A percentile compares a stretch with the other conserved stretches of the same genome.
These are phyloP conservation scores for Perdix hodgsoniae DNA, from an alignment of 2,797 vertebrate genomes.

Conservation along the genomic window DNA sequence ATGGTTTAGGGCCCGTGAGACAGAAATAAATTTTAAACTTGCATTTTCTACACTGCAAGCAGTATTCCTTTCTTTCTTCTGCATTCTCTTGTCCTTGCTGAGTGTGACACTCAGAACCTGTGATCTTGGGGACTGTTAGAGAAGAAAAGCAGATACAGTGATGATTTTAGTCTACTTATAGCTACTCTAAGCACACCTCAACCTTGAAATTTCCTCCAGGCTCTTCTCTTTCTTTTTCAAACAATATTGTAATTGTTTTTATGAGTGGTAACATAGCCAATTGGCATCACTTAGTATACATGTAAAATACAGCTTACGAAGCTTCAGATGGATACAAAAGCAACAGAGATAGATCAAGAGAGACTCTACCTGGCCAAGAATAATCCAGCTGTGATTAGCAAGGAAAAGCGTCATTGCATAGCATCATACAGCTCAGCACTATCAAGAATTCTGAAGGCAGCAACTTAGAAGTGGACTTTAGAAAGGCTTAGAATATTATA, in stretches of 20 bases:
- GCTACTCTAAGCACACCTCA: conserved; percentile 1
- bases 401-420: neutral
- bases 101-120: conserved; percentile 15
- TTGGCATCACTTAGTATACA: neutral
- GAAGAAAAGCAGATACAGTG: conserved; percentile 26
- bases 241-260: neutral
- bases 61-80: neutral
- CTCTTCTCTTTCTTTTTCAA: conserved; percentile 22
- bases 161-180: conserved; percentile 62
- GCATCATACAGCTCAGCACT: neutral
- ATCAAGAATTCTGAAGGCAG: neutral
- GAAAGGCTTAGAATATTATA: neutral
- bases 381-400: neutral
- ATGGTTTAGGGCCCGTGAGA: conserved; percentile 19
- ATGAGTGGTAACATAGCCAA: neutral
- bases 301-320: neutral
- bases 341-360: neutral
- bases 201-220: conserved; percentile 53
- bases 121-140: conserved; percentile 6
- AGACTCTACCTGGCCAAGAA: neutral
- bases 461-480: neutral
- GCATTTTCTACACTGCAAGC: neutral
- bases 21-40: conserved; percentile 54
- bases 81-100: conserved; percentile 11
- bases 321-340: neutral